Percentiles rank a stretch among this genome's conserved stretches.
Evolutionary conservation across 2,888 invertebrate species (phyloP).

Genomic region (Ichneumoninae sp.): DNA sequence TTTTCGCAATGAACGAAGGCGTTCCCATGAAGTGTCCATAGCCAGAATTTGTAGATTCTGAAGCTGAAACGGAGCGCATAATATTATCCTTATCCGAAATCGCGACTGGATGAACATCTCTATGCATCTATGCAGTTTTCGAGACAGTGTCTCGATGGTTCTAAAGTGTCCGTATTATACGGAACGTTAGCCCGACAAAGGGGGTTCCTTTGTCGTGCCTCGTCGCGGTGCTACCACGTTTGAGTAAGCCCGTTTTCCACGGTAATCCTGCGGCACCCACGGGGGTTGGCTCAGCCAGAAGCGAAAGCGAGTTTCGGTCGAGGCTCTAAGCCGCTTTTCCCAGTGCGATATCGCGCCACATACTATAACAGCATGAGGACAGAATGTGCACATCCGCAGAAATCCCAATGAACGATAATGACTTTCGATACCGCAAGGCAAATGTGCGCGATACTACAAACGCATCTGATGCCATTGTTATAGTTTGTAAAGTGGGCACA

Average conservation of each 20-base stretch:
- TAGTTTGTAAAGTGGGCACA: not conserved
- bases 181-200: slow-evolving; percentile 51
- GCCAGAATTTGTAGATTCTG: not conserved
- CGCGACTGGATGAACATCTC: slow-evolving; percentile 14
- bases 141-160: slow-evolving; percentile 49
- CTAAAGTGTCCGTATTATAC: slow-evolving; percentile 53
- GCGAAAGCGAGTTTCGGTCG: slow-evolving; percentile 48
- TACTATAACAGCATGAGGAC: not conserved
- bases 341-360: slow-evolving; percentile 40
- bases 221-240: slow-evolving; percentile 31
- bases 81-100: slow-evolving; percentile 57
- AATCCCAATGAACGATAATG: slow-evolving; percentile 64
- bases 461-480: slow-evolving; percentile 11
- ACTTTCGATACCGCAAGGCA: slow-evolving; percentile 49
- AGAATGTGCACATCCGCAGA: slow-evolving; percentile 32
- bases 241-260: slow-evolving; percentile 59
- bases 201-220: slow-evolving; percentile 35
- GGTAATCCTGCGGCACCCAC: slow-evolving; percentile 64
- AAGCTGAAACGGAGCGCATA: slow-evolving; percentile 15
- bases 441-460: slow-evolving; percentile 26
- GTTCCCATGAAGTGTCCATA: not conserved
- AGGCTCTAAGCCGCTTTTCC: slow-evolving; percentile 60
- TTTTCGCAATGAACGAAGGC: not conserved
- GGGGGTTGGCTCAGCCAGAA: slow-evolving; percentile 19
- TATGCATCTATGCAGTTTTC: slow-evolving; percentile 35